A percentile compares a stretch with the other conserved stretches of the same genome.
These are phyloP conservation scores for Dynastes hyllus DNA, from an alignment of 2,888 invertebrate genomes.

Conservation along the genomic window DNA sequence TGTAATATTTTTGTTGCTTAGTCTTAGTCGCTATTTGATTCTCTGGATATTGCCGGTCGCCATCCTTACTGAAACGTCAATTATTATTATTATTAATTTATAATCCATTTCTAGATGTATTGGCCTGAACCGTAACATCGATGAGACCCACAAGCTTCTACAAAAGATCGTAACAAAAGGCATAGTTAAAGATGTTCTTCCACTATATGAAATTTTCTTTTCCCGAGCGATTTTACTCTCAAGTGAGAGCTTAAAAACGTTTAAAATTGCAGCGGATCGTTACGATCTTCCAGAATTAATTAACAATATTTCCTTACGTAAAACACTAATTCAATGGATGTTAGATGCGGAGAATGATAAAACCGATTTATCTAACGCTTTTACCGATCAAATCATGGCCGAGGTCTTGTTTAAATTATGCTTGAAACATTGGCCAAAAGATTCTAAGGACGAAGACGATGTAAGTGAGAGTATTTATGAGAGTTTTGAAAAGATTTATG, in stretches of 20 bases:
- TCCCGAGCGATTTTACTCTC: conserved; percentile 68
- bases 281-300: conserved; percentile 63
- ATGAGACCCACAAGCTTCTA: conserved; percentile 69
- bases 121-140: conserved; percentile 71
- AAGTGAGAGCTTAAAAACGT: conserved; percentile 66
- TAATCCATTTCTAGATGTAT: conserved; percentile 66
- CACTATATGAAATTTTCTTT: conserved; percentile 68
- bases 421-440: conserved; percentile 63
- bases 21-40: too few species aligned
- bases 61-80: too few species aligned
- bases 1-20: too few species aligned
- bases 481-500: conserved; percentile 63
- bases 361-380: conserved; percentile 52
- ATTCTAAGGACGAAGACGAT: conserved; percentile 21
- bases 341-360: conserved; percentile 59
- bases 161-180: conserved; percentile 67
- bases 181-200: conserved; percentile 64
- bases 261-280: conserved; percentile 66
- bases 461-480: conserved; percentile 46
- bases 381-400: conserved; percentile 57
- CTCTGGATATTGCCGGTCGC: too few species aligned
- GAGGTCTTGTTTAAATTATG: conserved; percentile 62
- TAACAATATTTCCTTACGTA: conserved; percentile 56
- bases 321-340: conserved; percentile 61
- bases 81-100: not conserved